Evolutionary conservation across 2,113 vertebrate species (phyloP), one percentile per base, ranked within the genome.

Genomic region (Clupea harengus): DNA sequence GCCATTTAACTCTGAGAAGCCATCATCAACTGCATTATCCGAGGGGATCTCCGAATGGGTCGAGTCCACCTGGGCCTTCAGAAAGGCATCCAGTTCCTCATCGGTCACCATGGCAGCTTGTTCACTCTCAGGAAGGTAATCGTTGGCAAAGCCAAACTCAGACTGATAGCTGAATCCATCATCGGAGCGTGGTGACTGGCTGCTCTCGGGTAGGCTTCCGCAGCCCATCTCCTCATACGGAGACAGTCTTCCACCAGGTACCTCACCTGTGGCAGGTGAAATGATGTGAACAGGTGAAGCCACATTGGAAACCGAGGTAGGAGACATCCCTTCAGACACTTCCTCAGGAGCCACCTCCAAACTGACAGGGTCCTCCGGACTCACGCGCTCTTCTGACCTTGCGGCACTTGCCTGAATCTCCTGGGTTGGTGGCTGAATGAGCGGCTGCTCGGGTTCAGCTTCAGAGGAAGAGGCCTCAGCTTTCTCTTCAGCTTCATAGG

Each of bases 1-100:
- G 4, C 82, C 85, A 15, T 87, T 89, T 4, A 89, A n/a, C 54
- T 92, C 91, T 0, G 88, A 90, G 81, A 92, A 88, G 22, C 88
- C 88, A n/a, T 90, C 89, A 0, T 88, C 86, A 2, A 81, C 82
- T 4, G 81, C 18, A 17, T 81, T 92, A 45, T 91, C 90, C 8
- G 64, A 64, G 9, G 88, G 57, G 0, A 49, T 15, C 46, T 85
- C 83, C n/a, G 88, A 86, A 18, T 44, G 85, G 20, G 89, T 87
- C 5, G 89, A 90, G 44, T 93, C 92, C 18, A 88, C 88, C 86
- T 97, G 96, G 9, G 94, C 94, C 89, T 92, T 95, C 81, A 98
- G 93, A 91, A 99, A 99, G 0, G 97, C 97, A 89, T 99, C 97
- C 81, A 99, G 92, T 88, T 99, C 98, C 83, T 97, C 96, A 44